These are phyloP conservation scores for Asteroscopus sphinx DNA, from an alignment of 2,888 invertebrate species.

Conservation along the genomic window DNA sequence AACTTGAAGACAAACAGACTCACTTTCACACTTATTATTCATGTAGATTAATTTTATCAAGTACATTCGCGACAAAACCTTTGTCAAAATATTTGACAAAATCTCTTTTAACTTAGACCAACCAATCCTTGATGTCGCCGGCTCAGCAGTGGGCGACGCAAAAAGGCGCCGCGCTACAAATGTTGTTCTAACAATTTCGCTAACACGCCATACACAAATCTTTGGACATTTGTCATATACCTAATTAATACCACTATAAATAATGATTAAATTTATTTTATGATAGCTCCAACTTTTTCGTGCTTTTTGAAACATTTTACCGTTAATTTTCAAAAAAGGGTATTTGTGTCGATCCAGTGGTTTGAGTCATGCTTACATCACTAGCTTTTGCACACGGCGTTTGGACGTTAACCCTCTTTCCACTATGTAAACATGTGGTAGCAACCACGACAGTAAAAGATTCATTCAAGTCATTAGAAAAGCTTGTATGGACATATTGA, in stretches of 20 bases:
- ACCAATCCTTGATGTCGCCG: constrained; percentile 54
- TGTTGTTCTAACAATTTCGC: constrained; percentile 69
- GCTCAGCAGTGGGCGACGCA: constrained; percentile 65
- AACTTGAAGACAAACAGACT: too few species aligned
- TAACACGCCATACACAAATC: constrained; percentile 54
- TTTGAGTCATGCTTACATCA: constrained; percentile 55
- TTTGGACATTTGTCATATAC: constrained; percentile 57
- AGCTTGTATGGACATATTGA: constrained; percentile 40
- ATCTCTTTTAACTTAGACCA: constrained; percentile 42
- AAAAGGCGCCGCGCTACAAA: constrained; percentile 69
- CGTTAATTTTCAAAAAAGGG: constrained; percentile 55
- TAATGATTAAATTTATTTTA: constrained; percentile 47
- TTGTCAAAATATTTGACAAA: not conserved
- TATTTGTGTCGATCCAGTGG: constrained; percentile 43
- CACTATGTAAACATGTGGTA: constrained; percentile 50
- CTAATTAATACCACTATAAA: constrained; percentile 55
- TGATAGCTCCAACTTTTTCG: constrained; percentile 27
- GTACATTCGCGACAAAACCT: too few species aligned
- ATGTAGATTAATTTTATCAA: not conserved
- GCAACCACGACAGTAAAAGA: constrained; percentile 39
- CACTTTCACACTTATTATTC: too few species aligned
- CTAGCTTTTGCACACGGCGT: constrained; percentile 57
- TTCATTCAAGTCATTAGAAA: constrained; percentile 48
- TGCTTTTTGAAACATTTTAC: constrained; percentile 46
- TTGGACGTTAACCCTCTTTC: constrained; percentile 50